These are phyloP conservation scores for Agrotis segetum DNA, from an alignment of 2,888 invertebrate species.

Conservation along the genomic window DNA sequence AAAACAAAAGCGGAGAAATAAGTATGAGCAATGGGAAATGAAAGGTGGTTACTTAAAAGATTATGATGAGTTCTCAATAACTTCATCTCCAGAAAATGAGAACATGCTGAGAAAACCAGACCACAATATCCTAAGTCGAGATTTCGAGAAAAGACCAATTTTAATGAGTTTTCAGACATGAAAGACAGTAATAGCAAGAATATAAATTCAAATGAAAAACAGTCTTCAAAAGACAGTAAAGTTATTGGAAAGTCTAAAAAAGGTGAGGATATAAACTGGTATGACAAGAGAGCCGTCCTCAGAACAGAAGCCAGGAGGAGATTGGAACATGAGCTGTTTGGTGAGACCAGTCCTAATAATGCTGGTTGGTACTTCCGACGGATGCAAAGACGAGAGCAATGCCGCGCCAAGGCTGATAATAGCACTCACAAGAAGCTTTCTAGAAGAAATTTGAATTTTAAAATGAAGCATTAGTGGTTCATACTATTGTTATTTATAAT, in stretches of 20 bases:
- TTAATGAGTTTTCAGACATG: slow-evolving; percentile 68
- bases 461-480: slow-evolving; percentile 79
- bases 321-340: slow-evolving; percentile 81
- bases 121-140: slow-evolving; percentile 66
- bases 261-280: slow-evolving; percentile 78
- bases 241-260: slow-evolving; percentile 60
- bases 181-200: slow-evolving; percentile 62
- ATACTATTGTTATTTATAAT: slow-evolving; percentile 40
- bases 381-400: slow-evolving; percentile 86
- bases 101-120: slow-evolving; percentile 68
- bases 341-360: slow-evolving; percentile 77
- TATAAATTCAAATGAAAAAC: slow-evolving; percentile 47
- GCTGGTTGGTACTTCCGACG: slow-evolving; percentile 88
- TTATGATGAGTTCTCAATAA: slow-evolving; percentile 80
- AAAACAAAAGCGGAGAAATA: slow-evolving; percentile 85
- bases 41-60: slow-evolving; percentile 85
- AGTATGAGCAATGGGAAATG: slow-evolving; percentile 87
- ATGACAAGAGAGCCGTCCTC: slow-evolving; percentile 79
- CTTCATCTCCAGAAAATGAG: slow-evolving; percentile 76
- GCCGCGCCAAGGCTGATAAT: slow-evolving; percentile 82
- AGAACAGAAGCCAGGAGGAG: slow-evolving; percentile 83
- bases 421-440: slow-evolving; percentile 78
- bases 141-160: slow-evolving; percentile 68
- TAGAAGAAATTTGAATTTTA: slow-evolving; percentile 83
- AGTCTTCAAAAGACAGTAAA: slow-evolving; percentile 52